Evolutionary conservation across 2,888 invertebrate species (phyloP).

Genomic region (Drosophila mettleri): DNA sequence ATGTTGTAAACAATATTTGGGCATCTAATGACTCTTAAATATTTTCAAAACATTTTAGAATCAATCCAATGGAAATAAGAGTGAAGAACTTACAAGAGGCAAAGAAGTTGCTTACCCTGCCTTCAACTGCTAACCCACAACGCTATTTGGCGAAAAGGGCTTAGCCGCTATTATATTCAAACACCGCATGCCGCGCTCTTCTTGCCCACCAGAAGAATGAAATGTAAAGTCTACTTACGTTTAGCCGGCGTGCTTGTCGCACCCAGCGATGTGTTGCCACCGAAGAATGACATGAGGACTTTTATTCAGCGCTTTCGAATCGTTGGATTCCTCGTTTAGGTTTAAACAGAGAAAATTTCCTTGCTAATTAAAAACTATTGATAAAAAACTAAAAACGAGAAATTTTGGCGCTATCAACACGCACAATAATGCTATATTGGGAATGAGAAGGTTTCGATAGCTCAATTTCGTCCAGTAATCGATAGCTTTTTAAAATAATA

Average conservation of each 20-base stretch:
- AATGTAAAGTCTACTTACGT: slow-evolving; percentile 85
- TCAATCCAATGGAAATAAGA: slow-evolving; percentile 60
- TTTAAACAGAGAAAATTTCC: not conserved
- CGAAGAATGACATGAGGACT: slow-evolving; percentile 84
- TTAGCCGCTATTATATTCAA: slow-evolving; percentile 21
- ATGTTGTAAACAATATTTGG: not conserved
- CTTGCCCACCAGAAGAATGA: slow-evolving; percentile 25
- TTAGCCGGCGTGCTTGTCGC: slow-evolving; percentile 86
- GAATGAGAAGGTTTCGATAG: slow-evolving; percentile 30
- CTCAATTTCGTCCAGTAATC: not conserved
- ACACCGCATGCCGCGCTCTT: not conserved
- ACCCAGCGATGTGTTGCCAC: slow-evolving; percentile 85
- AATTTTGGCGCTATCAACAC: slow-evolving; percentile 58
- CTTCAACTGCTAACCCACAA: slow-evolving; percentile 32
- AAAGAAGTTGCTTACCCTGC: slow-evolving; percentile 53
- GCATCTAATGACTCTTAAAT: too few species aligned
- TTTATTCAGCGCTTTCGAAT: slow-evolving; percentile 4
- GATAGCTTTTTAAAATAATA: slow-evolving; percentile 15
- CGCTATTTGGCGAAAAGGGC: slow-evolving; percentile 68
- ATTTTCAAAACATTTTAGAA: slow-evolving; percentile 37
- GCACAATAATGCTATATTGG: slow-evolving; percentile 30
- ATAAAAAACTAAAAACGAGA: slow-evolving; percentile 43
- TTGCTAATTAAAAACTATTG: slow-evolving; percentile 24
- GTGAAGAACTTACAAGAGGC: slow-evolving; percentile 59
- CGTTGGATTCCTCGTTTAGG: not conserved